Base-by-base conservation (phyloP, 2,888 invertebrate species). In the Anticlea derivata region DNA sequence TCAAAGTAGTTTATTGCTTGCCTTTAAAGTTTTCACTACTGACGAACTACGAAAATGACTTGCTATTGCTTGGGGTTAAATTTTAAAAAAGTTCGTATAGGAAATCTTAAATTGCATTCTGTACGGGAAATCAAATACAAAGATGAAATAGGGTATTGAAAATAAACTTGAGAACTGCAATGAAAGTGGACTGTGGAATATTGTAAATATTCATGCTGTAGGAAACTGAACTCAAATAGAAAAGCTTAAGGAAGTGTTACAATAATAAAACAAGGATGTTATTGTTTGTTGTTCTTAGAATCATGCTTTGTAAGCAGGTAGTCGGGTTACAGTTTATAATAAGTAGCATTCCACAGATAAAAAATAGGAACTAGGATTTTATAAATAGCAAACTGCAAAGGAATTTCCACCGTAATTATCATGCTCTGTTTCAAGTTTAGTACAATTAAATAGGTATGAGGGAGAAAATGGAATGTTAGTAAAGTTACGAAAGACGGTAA, bases 301-400 rank as follows among this genome's bases (percentile, higher is more conserved):
- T 7, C 23, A 29, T 50, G 41, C 49, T 23, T 43, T 34, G 26
- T 17, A 24, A 35, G 46, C 50, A 50, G 44, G 44, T 49, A 49
- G 37, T 31, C 13, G 7, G 27, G 20, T 10, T 34, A 26, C 7
- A 7, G 37, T 20, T 22, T 10, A 20, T 12, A 1, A 11, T 5
- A 29, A 39, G 26, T 1, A 17, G n/a, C n/a, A n/a, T n/a, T 26
- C 8, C 10, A 13, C 0, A 11, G 24, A 38, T 13, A n/a, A n/a
- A n/a, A n/a, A n/a, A n/a, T n/a, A n/a, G n/a, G n/a, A n/a, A n/a
- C n/a, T 4, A 17, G 17, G 17, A 4, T 3, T 17, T 17, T 17
- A 17, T 3, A 17, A 17, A 17, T 2, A 17, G 17, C 17, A 17
- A 2, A 3, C 17, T 17, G 17, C 17, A 17, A 17, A 17, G 17